Base-by-base conservation (phyloP, 2,888 invertebrate genomes). In the Drosophila algonquin region DNA sequence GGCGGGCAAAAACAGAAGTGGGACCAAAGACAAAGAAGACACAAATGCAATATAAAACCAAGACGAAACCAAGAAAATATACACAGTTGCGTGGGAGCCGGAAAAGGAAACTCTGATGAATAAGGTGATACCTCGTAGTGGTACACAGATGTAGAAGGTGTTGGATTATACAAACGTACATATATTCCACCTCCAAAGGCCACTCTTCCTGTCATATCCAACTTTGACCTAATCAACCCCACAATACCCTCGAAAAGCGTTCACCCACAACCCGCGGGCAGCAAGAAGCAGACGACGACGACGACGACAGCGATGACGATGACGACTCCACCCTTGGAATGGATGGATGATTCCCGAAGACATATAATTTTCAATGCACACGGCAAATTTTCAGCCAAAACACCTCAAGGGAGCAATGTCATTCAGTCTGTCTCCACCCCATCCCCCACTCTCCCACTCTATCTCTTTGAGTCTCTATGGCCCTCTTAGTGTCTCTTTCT, bases 1-100 rank as follows among this genome's bases (percentile, higher is more conserved):
- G 64, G 35, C 8, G 9, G 27, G 32, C 16, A 35, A 45, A 50
- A 70, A 45, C 35, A 40, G 62, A 76, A 73, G 52, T 62, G 67
- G 72, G 63, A 55, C 54, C 69, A 73, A 59, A 50, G 68, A 75
- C 71, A 84, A 80, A 82, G 75, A 58, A 52, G 59, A 68, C 63
- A 68, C 65, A 53, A 80, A 72, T 82, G 83, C 82, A 82, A 88
- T 70, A 73, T 63, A 72, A 72, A 65, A 58, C 58, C 58, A 52
- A 52, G 50, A 35, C 30, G 32, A 52, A 24, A 45, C 47, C 44
- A 32, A 18, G 35, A 68, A 50, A 40, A 35, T 52, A n/a, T 40
- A 35, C 5, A 35, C 35, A 48, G 40, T 21, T 48, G n/a, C 48
- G 9, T 12, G 21, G 32, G 10, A 14, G 0, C 21, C 21, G 21